Conservation (phyloP, 2,113 vertebrate species). For the Scomber japonicus region DNA sequence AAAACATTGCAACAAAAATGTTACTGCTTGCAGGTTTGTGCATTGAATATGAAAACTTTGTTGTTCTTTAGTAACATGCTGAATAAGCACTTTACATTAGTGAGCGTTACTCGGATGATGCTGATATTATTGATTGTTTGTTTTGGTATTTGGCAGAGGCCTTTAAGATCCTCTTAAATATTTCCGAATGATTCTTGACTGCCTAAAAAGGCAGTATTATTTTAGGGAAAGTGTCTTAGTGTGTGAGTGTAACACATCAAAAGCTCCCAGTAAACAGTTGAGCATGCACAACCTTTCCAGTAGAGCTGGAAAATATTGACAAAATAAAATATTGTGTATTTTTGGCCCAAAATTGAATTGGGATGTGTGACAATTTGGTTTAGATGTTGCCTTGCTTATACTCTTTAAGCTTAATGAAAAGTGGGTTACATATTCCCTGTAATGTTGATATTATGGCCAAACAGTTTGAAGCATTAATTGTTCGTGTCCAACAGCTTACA, state of each 20-base stretch:
- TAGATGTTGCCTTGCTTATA: background rate
- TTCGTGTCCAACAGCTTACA: background rate
- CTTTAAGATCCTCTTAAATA: slow-evolving; percentile 1
- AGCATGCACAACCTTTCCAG: background rate
- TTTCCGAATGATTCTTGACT: background rate
- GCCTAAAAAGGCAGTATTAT: background rate
- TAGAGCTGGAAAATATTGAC: too few relatives aligned
- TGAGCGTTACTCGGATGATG: background rate
- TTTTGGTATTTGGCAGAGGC: background rate
- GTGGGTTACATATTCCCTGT: background rate
- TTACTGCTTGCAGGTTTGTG: too few relatives aligned
- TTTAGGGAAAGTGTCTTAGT: background rate
- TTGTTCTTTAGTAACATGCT: too few relatives aligned
- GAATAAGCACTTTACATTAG: too few relatives aligned
- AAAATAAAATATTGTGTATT: background rate
- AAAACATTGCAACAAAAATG: too few relatives aligned
- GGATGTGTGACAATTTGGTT: background rate
- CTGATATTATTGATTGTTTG: background rate
- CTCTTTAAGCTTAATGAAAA: background rate
- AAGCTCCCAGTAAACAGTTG: background rate
- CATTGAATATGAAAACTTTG: too few relatives aligned
- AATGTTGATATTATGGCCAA: background rate
- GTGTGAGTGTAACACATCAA: background rate
- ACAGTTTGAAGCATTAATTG: background rate
- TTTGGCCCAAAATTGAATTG: background rate